Evolutionary conservation across 2,797 vertebrate genomes (phyloP).

Genomic region (Falco concolor): DNA sequence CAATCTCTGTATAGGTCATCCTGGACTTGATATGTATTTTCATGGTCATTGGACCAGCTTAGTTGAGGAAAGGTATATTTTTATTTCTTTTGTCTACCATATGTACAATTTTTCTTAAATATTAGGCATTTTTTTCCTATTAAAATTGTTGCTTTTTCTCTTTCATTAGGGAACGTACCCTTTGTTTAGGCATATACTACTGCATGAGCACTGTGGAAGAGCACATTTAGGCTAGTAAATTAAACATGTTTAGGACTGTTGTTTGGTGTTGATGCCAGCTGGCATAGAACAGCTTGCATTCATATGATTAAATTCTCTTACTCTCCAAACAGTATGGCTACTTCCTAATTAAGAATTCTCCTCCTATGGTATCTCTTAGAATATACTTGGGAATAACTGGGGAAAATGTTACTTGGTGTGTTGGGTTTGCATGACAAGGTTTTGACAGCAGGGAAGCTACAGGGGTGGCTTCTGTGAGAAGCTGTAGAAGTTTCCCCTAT

Average conservation of each 20-base stretch:
- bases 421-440: neutral
- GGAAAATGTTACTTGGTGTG: neutral
- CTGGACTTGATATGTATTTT: neutral
- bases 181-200: neutral
- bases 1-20: neutral
- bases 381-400: neutral
- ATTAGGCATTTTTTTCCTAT: rapidly evolving
- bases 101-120: neutral
- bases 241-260: neutral
- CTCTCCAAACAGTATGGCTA: neutral
- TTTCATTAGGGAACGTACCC: neutral
- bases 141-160: neutral
- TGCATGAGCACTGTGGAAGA: neutral
- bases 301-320: slow-evolving; percentile 14
- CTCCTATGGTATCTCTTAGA: neutral
- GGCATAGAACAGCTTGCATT: slow-evolving; percentile 14
- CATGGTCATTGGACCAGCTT: neutral
- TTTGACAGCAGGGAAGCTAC: neutral
- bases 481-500: neutral
- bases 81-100: neutral
- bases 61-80: neutral
- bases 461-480: neutral
- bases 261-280: neutral
- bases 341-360: slow-evolving; percentile 16
- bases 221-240: slow-evolving; percentile 15